These are phyloP conservation scores for Hypsibius dujardini DNA, from an alignment of 1,140 invertebrate genomes.

Conservation along the genomic window DNA sequence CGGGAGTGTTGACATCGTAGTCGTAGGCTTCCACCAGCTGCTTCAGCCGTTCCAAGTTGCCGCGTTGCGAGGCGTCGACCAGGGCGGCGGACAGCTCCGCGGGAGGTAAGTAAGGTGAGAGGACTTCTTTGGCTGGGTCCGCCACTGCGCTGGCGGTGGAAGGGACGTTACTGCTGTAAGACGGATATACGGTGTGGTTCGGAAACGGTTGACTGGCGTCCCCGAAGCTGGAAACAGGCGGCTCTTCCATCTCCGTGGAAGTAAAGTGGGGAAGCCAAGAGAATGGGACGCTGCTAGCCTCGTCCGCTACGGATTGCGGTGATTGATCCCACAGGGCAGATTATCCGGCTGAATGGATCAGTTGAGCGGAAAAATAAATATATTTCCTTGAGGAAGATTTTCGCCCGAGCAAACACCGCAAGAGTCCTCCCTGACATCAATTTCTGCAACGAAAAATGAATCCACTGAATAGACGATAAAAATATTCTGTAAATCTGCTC, in stretches of 20 bases:
- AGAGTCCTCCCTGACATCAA: too few relatives aligned
- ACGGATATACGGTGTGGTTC: background rate
- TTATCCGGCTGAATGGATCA: too few relatives aligned
- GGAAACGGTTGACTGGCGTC: background rate
- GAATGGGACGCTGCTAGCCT: too few relatives aligned
- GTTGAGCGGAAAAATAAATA: too few relatives aligned
- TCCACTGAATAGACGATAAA: too few relatives aligned
- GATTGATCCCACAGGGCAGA: too few relatives aligned
- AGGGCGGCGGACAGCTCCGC: slow-evolving; percentile 6
- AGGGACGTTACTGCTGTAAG: background rate
- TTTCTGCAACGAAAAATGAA: too few relatives aligned
- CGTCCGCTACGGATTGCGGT: too few relatives aligned
- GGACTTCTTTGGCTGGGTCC: background rate
- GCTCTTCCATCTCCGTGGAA: background rate
- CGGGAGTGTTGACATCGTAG: slow-evolving; percentile 33
- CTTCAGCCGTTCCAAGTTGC: background rate
- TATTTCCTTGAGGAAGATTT: too few relatives aligned
- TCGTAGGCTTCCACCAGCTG: slow-evolving; percentile 19
- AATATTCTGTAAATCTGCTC: too few relatives aligned
- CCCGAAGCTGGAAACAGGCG: background rate
- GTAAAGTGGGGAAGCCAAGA: too few relatives aligned
- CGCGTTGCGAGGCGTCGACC: background rate
- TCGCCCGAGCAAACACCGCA: too few relatives aligned
- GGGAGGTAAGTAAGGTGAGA: background rate
- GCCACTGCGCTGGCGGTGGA: background rate